Base-by-base conservation (phyloP, 2,113 vertebrate species). In the Sminthopsis crassicaudata region DNA sequence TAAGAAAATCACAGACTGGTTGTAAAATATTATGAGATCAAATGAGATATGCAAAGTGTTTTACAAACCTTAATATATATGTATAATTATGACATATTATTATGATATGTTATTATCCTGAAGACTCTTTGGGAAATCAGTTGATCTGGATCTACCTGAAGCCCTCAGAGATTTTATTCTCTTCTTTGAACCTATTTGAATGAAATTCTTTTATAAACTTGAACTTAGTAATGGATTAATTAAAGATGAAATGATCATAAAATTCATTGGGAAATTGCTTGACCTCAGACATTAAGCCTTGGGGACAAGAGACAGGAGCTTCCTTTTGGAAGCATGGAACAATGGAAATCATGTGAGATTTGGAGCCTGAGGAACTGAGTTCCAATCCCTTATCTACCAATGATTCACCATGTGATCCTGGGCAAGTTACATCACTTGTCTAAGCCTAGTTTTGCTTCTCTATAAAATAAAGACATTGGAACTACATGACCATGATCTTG, bases 191-290 rank as follows among this genome's bases (percentile, higher is more conserved):
- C 91, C 12, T 6, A 90, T 92, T 90, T 94, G 51, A 24, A 93
- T 46, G 50, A 90, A 67, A 14, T 23, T 48, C 1, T 53, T 93
- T 93, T 84, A 90, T 57, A 22, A 94, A 91, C n/a, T 48, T 53
- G 67, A 93, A 51, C 53, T 50, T 76, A 25, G 11, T 96, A 91
- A 48, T 89, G 23, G 8, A 76, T 91, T 46, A 91, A 95, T 60
- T 92, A 93, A 90, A 55, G 93, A 94, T 91, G 90, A 93, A 91
- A 92, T 89, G 84, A 55, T 52, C 90, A 89, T 14, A 52, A 30
- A 50, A 53, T 91, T 53, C 30, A 36, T 19, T 94, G 84, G 26
- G 46, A 95, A 93, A 93, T 25, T 46, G 2, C 91, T 24, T 92
- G 46, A 92, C 46, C 60, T 93, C 30, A 1, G 54, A 94, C 48